Evolutionary conservation across 2,888 invertebrate species (phyloP), one percentile per base, ranked within the genome.

Genomic region (Stegana nigrithorax): DNA sequence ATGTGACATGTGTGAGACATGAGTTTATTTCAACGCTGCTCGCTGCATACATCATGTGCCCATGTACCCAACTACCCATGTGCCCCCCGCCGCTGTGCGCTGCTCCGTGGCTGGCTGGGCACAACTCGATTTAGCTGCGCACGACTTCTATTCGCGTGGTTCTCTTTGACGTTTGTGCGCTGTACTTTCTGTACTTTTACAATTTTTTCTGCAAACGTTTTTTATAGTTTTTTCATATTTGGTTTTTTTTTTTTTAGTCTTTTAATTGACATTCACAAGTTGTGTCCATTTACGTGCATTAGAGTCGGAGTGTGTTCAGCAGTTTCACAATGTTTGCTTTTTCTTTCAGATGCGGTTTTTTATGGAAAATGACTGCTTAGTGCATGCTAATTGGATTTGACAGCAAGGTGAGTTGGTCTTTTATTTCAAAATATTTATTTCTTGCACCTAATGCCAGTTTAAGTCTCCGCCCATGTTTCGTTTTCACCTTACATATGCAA

Each of bases 201-300:
- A n/a, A n/a, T n/a, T n/a, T n/a, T n/a, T n/a, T n/a, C n/a, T n/a
- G n/a, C n/a, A n/a, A n/a, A n/a, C n/a, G 12, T 47, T 50, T 50
- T 50, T 26, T 26, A 26, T n/a, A 8, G 50, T 26, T 23, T 25
- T 50, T 50, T 25, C 26, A 25, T 17, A 50, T 50, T 50, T 26
- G 14, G 26, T 25, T 50, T 50, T 50, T 26, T 26, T 26, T 26
- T 23, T 55, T 67, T 80, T 76, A 78, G 71, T 66, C 73, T 72
- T 76, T 78, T 75, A 76, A 76, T 76, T 76, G 76, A 76, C 78
- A 75, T 75, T 75, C 66, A 75, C 73, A 71, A 70, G 68, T 67
- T 68, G 69, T 67, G 19, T n/a, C n/a, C n/a, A n/a, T n/a, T n/a
- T n/a, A n/a, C n/a, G n/a, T n/a, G n/a, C n/a, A n/a, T n/a, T n/a